Base-by-base conservation (phyloP, 2,113 vertebrate genomes). In the Nettapus auritus region DNA sequence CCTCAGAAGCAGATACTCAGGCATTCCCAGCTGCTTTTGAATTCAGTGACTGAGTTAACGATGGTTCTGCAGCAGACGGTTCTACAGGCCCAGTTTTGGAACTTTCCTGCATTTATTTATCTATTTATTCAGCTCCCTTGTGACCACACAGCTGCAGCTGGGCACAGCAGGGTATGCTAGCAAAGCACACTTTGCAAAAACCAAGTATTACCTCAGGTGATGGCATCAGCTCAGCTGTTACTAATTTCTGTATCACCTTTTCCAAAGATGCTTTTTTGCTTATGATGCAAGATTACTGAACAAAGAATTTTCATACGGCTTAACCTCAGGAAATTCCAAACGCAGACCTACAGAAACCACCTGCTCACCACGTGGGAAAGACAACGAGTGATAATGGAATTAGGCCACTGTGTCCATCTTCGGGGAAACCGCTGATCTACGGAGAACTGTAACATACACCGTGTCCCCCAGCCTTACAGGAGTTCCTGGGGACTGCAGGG, bases 321-420 rank as follows among this genome's bases (percentile, higher is more conserved):
- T 75, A 88, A 59, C 66, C 56, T 55, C 21, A 3, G 3, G 57
- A 91, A 89, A 83, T 33, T 23, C 1, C 62, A 53, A 83, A 11
- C 31, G 3, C 64, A 57, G 69, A 52, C 62, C 60, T 18, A 8
- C 46, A 80, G 79, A 85, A 95, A 36, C 48, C 86, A 92, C 71
- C 88, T 96, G 93, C 75, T 93, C 26, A 25, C 38, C 63, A 29
- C 6, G 9, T 3, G 7, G 67, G 21, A 46, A 5, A 38, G 62
- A 55, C 0, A 57, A 20, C 0, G 2, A 56, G 23, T 1, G 50
- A 31, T 22, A 70, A 33, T 0, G 2, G 56, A 42, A 60, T 85
- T 25, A 85, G 36, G 67, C 9, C 52, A 11, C 69, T 52, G 50
- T 25, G 50, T 25, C 50, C 23, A 52, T 23, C 50, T 52, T 13